Conservation (phyloP, 2,888 invertebrate genomes). For the Octonoba sinensis region DNA sequence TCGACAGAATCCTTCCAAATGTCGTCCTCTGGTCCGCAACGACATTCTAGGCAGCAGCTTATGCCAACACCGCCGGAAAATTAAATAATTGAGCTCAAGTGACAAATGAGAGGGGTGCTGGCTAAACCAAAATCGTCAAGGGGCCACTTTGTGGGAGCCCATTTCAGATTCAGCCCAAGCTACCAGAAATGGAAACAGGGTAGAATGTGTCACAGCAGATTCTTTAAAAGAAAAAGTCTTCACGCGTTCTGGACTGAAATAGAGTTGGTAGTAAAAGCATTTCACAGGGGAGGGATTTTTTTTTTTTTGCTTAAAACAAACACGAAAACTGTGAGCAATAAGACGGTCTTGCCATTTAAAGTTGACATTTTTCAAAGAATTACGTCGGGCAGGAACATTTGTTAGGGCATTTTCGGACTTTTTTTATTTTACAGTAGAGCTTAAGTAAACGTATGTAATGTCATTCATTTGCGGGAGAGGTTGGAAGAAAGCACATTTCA, state of each 20-base stretch:
- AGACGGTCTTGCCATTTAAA: too few species aligned
- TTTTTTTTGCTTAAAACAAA: neutral
- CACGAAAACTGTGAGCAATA: too few species aligned
- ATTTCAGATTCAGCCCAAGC: conserved; percentile 8
- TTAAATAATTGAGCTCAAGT: conserved; percentile 56
- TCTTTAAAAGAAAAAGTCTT: neutral
- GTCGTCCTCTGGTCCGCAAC: conserved; percentile 29
- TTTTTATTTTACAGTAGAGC: too few species aligned
- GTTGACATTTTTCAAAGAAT: neutral
- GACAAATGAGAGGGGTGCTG: conserved; percentile 25
- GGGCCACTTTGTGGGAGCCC: conserved; percentile 26
- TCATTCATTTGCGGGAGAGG: too few species aligned
- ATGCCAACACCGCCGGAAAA: conserved; percentile 27
- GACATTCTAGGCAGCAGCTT: neutral
- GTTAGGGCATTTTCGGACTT: too few species aligned
- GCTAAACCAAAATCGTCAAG: conserved; percentile 16
- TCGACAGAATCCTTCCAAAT: conserved; percentile 39
- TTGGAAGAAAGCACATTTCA: too few species aligned
- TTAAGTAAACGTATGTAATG: too few species aligned
- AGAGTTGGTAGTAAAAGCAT: conserved; percentile 13
- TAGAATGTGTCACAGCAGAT: conserved; percentile 7
- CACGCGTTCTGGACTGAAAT: conserved; percentile 28
- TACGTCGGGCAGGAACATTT: too few species aligned
- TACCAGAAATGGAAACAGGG: conserved; percentile 7
- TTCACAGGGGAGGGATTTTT: conserved; percentile 5